Percentiles rank a stretch among this genome's conserved stretches.
Conservation (phyloP, 1,140 invertebrate species). For the Gyrodactylus bullatarudis region DNA sequence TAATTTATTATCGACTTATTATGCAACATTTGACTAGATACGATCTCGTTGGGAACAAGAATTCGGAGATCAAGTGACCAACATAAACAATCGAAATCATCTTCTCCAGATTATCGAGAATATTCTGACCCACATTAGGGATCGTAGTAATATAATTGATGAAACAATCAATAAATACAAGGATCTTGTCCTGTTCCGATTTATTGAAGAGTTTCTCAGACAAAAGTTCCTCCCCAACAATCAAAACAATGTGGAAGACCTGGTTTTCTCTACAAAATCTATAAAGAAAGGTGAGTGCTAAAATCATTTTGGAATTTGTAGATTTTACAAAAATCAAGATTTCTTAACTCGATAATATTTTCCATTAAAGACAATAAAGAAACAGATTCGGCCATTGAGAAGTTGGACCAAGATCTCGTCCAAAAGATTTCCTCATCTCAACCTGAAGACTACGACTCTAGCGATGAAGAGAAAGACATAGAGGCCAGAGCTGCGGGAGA, state of each 20-base stretch:
- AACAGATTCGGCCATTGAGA: neutral
- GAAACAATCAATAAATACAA: neutral
- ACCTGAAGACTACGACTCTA: neutral
- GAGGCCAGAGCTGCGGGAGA: neutral
- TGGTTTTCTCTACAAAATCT: neutral
- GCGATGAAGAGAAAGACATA: neutral
- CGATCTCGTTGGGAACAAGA: neutral
- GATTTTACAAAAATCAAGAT: neutral
- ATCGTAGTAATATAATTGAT: neutral
- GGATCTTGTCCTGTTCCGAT: neutral
- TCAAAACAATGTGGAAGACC: neutral
- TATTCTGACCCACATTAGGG: neutral
- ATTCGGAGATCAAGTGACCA: neutral
- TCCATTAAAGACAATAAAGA: neutral
- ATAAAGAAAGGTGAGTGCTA: neutral
- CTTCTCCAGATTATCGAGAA: neutral
- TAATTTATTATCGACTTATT: neutral
- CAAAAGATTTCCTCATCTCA: too few species aligned
- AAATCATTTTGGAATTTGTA: neutral
- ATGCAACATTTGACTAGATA: neutral
- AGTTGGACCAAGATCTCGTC: too few species aligned
- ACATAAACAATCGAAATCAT: neutral
- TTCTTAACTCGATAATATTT: neutral
- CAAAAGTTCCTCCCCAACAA: neutral
- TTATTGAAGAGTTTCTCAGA: neutral